Evolutionary conservation across 2,113 vertebrate genomes (phyloP).

Genomic region (Oryzias woworae): DNA sequence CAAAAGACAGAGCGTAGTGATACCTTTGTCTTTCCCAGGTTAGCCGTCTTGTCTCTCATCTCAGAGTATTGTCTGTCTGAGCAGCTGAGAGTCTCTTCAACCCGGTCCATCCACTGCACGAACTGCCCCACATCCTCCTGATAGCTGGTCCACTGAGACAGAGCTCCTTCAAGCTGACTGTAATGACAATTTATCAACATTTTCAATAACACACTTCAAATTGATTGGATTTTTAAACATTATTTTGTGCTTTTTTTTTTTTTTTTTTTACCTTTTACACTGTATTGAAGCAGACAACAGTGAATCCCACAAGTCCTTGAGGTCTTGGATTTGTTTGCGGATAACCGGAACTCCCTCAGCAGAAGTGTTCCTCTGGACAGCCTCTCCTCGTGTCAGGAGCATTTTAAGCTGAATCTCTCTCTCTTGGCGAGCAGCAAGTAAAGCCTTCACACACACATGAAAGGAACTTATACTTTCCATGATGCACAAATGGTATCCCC

Average conservation of each 20-base stretch:
- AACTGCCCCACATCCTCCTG: conserved; percentile 95
- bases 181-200: conserved; percentile 6
- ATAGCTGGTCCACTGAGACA: conserved; percentile 97
- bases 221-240: not conserved
- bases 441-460: conserved; percentile 71
- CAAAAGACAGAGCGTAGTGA: not conserved
- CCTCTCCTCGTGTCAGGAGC: conserved; percentile 89
- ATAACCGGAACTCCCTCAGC: conserved; percentile 86
- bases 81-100: conserved; percentile 84
- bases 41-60: conserved; percentile 89
- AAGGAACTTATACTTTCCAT: not conserved
- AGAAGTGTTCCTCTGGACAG: conserved; percentile 91
- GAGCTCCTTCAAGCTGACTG: conserved; percentile 94
- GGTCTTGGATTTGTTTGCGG: conserved; percentile 86
- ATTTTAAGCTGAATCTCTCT: conserved; percentile 97
- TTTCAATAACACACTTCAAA: too few species aligned
- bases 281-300: conserved; percentile 88
- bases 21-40: conserved; percentile 92
- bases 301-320: conserved; percentile 91
- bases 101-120: conserved; percentile 88
- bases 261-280: conserved; percentile 85
- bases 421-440: conserved; percentile 88
- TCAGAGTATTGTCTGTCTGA: conserved; percentile 85
- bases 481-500: not conserved
- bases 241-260: not conserved